Evolutionary conservation across 1,140 invertebrate species (phyloP), one percentile per base, ranked within the genome.

Genomic region (Dendroctonus ponderosae): DNA sequence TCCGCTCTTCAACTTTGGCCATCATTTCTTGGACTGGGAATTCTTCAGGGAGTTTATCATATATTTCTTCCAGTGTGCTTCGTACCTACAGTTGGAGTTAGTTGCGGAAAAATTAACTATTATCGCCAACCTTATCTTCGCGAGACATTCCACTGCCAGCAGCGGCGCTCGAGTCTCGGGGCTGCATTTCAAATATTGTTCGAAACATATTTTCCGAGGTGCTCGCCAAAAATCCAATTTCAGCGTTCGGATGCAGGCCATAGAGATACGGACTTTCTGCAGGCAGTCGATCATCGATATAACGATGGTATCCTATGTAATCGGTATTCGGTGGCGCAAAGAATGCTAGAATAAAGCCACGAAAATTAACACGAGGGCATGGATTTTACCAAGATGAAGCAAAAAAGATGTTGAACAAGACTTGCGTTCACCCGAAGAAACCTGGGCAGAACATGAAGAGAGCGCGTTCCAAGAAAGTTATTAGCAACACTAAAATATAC

Each of bases 201-300:
- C 86, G 88, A 76, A 97, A 97, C 12, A 97, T 81, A 65, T 87
- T 87, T 72, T 96, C 92, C 0, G 93, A 91, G 4, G 88, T 90
- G 0, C 86, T 87, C 0, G 94, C 96, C 44, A 97, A 81, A 73
- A 96, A 95, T 14, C 94, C 94, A 68, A 98, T 97, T 81, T 97
- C 95, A 6, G 95, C 94, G 79, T 98, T 97, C 0, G 93, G 89
- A 81, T 97, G 94, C 5, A 98, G 81, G 11, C 95, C 95, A 75
- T 97, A 98, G 0, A 98, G 79, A 68, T 90, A 85, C 0, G 96
- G 94, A 59, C 90, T 93, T 79, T 98, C 96, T 0, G 88, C 80
- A 0, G 95, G 94, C 5, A 97, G 77, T 74, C 83, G 85, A 62
- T 96, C 89, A 75, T 96, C 92, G n/a, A 98, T 89, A 77, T 97